Evolutionary conservation across 2,888 invertebrate genomes (phyloP).

Genomic region (Leptinotarsa rubiginosa): DNA sequence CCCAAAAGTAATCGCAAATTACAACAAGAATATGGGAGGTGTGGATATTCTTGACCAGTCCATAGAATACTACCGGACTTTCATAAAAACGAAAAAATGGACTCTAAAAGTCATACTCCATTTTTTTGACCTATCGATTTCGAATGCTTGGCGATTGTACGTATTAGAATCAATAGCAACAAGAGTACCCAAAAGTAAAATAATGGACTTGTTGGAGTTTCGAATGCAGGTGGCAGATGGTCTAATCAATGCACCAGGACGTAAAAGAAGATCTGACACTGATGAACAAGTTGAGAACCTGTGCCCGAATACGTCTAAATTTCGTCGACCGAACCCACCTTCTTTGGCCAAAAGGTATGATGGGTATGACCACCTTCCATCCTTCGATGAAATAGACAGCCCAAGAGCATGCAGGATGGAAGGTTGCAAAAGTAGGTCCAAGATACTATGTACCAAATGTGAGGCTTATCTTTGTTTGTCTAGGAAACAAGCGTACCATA

Average conservation of each 20-base stretch:
- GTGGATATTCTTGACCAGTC: constrained; percentile 54
- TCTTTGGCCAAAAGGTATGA: too few species aligned
- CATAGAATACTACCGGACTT: constrained; percentile 54
- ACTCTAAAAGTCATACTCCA: constrained; percentile 53
- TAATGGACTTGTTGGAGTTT: constrained; percentile 35
- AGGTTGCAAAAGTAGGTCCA: too few species aligned
- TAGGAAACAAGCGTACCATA: too few species aligned
- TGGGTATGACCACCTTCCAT: too few species aligned
- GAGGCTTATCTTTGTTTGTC: too few species aligned
- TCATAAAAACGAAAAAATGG: constrained; percentile 55
- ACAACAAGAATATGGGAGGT: constrained; percentile 56
- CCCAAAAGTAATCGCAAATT: constrained; percentile 53
- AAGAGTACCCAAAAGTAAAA: constrained; percentile 19
- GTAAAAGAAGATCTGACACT: background rate
- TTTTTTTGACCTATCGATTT: constrained; percentile 39
- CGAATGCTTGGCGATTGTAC: constrained; percentile 51
- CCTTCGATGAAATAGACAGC: too few species aligned
- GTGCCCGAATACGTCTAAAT: too few species aligned
- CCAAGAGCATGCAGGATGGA: too few species aligned
- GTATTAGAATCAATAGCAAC: constrained; percentile 29
- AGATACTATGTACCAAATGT: too few species aligned
- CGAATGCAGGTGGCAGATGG: constrained; percentile 28
- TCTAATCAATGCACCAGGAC: constrained; percentile 4
- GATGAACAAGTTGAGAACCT: too few species aligned
- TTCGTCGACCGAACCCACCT: too few species aligned